Percentiles rank a stretch among this genome's conserved stretches.
Evolutionary conservation across 2,113 vertebrate genomes (phyloP).

Genomic region (Callocephalon fimbriatum): DNA sequence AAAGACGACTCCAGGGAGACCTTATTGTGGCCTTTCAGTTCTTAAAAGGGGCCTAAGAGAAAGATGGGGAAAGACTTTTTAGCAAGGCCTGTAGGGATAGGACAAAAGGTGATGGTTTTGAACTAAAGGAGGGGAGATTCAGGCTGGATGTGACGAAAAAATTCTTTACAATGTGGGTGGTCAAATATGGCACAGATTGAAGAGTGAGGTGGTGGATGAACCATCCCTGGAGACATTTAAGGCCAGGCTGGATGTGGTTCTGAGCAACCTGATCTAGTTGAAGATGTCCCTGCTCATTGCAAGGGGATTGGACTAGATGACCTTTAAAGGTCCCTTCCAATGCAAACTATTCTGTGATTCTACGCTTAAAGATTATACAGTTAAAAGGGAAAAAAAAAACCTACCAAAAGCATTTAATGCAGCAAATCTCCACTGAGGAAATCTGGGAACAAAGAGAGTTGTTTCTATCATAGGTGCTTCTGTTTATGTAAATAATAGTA

Average conservation of each 20-base stretch:
- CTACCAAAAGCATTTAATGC: background rate
- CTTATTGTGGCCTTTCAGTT: background rate
- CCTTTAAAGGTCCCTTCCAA: background rate
- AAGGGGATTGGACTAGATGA: background rate
- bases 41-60: background rate
- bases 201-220: background rate
- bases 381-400: background rate
- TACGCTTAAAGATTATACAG: background rate
- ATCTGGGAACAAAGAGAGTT: background rate
- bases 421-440: background rate
- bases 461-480: background rate
- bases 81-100: background rate
- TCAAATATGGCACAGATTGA: background rate
- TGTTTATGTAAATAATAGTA: rapidly evolving
- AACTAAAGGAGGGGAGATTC: background rate
- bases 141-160: background rate
- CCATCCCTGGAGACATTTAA: background rate
- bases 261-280: background rate
- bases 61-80: background rate
- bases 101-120: background rate
- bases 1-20: background rate
- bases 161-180: background rate
- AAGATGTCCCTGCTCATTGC: background rate
- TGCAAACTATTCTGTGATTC: background rate
- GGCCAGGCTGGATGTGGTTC: background rate